Percentiles rank a stretch among this genome's conserved stretches.
These are phyloP conservation scores for Phocides pigmalion DNA, from an alignment of 1,140 invertebrate genomes.

Conservation along the genomic window DNA sequence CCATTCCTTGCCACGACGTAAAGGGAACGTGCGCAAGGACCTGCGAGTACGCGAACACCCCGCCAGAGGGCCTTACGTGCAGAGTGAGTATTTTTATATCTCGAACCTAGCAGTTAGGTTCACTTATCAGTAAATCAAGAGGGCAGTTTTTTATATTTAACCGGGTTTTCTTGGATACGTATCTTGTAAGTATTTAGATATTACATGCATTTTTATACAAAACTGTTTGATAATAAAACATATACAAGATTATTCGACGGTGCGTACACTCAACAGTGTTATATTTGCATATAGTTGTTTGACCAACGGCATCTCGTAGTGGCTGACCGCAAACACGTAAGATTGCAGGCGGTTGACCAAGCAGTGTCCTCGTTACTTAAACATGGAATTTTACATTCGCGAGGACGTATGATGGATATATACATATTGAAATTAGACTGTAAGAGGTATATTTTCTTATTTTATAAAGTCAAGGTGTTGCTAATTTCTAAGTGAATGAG, in stretches of 20 bases:
- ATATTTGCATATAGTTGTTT: background rate
- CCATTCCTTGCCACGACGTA: slow-evolving; percentile 56
- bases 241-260: too few species aligned
- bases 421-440: background rate
- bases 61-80: slow-evolving; percentile 93
- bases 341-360: slow-evolving; percentile 19
- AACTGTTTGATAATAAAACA: too few species aligned
- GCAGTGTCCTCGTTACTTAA: slow-evolving; percentile 10
- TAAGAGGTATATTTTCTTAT: background rate
- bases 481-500: background rate
- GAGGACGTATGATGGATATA: background rate
- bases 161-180: too few species aligned
- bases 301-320: background rate
- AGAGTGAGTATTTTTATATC: slow-evolving; percentile 87
- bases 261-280: background rate
- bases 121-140: too few species aligned
- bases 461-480: background rate
- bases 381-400: background rate
- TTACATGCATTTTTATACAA: too few species aligned
- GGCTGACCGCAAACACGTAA: slow-evolving; percentile 8
- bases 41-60: slow-evolving; percentile 94
- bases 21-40: slow-evolving; percentile 82
- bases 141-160: too few species aligned
- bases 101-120: too few species aligned
- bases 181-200: too few species aligned